phyloP scores from a whole-genome alignment of 2,113 vertebrate genomes.

The Aptenodytes patagonicus region DNA sequence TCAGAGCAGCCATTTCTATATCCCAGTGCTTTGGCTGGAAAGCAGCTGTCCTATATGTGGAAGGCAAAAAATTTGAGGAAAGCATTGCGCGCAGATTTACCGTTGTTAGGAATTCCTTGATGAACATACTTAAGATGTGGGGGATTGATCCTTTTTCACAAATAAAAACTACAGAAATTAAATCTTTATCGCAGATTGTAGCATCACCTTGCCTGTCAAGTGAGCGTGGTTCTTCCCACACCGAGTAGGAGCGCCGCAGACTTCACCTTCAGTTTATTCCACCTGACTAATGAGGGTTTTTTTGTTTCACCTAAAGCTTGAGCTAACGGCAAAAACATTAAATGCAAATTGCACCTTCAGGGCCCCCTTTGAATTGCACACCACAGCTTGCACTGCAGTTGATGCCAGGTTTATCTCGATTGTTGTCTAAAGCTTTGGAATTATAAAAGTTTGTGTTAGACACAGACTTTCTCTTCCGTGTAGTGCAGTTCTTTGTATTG shows the following conservation, averaged over 20 bases:
- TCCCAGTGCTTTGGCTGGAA: background rate
- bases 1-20: background rate
- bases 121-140: background rate
- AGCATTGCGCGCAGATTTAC: background rate
- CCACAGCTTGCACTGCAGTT: background rate
- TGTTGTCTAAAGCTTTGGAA: background rate
- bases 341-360: slow-evolving; percentile 12
- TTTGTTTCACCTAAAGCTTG: background rate
- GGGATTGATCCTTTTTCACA: background rate
- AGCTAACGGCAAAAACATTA: background rate
- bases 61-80: background rate
- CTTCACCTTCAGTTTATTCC: background rate
- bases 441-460: slow-evolving; percentile 10
- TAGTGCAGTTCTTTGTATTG: background rate
- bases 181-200: background rate
- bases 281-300: background rate
- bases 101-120: background rate
- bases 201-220: background rate
- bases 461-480: background rate
- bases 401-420: background rate
- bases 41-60: background rate
- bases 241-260: background rate
- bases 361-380: background rate
- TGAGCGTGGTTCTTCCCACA: background rate
- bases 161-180: background rate